phyloP scores from a whole-genome alignment of 2,113 vertebrate genomes.

The Aythya baeri region DNA sequence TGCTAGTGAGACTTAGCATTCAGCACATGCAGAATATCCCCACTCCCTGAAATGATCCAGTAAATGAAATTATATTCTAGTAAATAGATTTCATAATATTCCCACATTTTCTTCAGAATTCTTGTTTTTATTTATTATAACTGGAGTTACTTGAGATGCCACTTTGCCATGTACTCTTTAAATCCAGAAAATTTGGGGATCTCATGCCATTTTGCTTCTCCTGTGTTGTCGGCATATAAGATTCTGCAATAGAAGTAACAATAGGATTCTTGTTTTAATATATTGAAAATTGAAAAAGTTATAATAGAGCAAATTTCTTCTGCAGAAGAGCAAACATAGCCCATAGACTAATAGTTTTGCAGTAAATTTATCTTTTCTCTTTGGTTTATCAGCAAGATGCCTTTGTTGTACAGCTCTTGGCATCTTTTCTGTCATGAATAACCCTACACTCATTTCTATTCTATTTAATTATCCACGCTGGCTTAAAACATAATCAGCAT shows the following conservation, averaged over 20 bases:
- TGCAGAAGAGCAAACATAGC: background rate
- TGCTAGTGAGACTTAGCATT: background rate
- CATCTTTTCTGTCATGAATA: constrained; percentile 68
- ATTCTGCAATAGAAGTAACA: background rate
- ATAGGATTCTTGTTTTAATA: background rate
- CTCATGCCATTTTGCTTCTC: background rate
- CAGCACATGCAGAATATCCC: background rate
- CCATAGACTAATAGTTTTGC: constrained; percentile 33
- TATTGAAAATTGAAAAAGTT: constrained; percentile 2
- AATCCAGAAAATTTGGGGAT: background rate
- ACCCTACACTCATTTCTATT: constrained; percentile 60
- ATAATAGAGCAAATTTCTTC: background rate
- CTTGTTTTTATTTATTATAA: background rate
- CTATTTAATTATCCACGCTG: constrained; percentile 76
- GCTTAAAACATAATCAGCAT: constrained; percentile 77
- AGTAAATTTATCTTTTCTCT: constrained; percentile 15
- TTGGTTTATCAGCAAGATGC: constrained; percentile 40
- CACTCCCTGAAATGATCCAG: background rate
- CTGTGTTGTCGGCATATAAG: background rate
- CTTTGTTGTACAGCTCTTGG: constrained; percentile 57
- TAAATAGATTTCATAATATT: background rate
- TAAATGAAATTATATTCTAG: background rate
- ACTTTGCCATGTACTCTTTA: constrained; percentile 1
- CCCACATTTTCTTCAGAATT: background rate
- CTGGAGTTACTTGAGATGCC: background rate